phyloP scores from a whole-genome alignment of 2,113 vertebrate species.

The Oreamnos americanus region DNA sequence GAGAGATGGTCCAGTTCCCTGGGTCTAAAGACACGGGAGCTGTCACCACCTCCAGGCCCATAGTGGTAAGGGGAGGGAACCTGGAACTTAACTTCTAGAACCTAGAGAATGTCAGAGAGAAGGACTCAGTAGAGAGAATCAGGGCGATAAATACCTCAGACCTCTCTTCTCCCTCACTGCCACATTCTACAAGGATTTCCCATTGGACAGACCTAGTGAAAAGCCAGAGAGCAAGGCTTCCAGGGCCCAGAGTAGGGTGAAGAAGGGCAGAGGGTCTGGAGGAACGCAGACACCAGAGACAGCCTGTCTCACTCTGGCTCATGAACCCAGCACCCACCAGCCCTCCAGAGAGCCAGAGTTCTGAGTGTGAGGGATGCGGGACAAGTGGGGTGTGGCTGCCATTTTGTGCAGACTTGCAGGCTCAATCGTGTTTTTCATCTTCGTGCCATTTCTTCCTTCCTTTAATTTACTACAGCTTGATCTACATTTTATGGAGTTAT shows the following conservation, averaged over 20 bases:
- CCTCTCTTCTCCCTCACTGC: not conserved
- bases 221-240: not conserved
- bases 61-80: not conserved
- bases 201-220: not conserved
- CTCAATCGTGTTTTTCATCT: conserved; percentile 10
- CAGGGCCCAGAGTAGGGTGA: no score
- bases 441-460: conserved; percentile 36
- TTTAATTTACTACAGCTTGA: conserved; percentile 65
- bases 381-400: not conserved
- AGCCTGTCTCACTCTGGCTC: not conserved
- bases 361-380: no score
- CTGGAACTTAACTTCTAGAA: not conserved
- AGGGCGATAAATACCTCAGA: not conserved
- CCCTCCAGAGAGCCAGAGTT: not conserved
- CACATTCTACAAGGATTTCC: not conserved
- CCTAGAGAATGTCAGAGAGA: not conserved
- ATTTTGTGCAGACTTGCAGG: not conserved
- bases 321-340: not conserved
- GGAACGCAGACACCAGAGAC: not conserved
- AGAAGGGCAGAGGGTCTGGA: not conserved
- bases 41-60: not conserved
- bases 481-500: conserved; percentile 67
- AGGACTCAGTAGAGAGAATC: not conserved
- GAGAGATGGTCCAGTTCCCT: not conserved
- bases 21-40: not conserved